Evolutionary conservation across 2,113 vertebrate genomes (phyloP).

Genomic region (Geococcyx californianus): DNA sequence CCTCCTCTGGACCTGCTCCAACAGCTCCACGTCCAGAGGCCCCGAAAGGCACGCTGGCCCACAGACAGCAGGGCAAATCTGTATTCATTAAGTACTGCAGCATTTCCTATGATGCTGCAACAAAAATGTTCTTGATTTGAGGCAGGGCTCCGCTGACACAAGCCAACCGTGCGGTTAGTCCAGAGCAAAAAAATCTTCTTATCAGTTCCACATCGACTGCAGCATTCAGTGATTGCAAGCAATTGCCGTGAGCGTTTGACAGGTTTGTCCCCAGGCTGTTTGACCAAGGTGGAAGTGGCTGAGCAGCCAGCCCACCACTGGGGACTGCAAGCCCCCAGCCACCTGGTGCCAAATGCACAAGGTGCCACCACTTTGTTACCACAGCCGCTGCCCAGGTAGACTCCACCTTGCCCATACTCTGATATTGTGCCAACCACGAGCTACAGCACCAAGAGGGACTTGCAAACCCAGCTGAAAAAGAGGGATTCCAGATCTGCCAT

Average conservation of each 20-base stretch:
- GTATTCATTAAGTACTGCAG: not conserved
- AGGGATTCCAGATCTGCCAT: not conserved
- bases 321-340: not conserved
- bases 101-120: not conserved
- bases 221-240: not conserved
- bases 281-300: no score
- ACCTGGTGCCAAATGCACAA: rapidly evolving
- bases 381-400: not conserved
- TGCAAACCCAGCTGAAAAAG: not conserved
- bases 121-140: not conserved
- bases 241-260: not conserved
- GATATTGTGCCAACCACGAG: not conserved
- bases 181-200: not conserved
- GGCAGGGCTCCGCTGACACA: not conserved
- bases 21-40: no score
- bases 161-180: not conserved
- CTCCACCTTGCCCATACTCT: not conserved
- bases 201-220: not conserved
- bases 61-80: not conserved
- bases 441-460: not conserved
- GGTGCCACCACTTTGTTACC: not conserved
- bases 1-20: no score
- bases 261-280: not conserved
- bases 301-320: not conserved
- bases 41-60: not conserved